phyloP scores from a whole-genome alignment of 2,888 invertebrate species.

The Apamea epomidion region DNA sequence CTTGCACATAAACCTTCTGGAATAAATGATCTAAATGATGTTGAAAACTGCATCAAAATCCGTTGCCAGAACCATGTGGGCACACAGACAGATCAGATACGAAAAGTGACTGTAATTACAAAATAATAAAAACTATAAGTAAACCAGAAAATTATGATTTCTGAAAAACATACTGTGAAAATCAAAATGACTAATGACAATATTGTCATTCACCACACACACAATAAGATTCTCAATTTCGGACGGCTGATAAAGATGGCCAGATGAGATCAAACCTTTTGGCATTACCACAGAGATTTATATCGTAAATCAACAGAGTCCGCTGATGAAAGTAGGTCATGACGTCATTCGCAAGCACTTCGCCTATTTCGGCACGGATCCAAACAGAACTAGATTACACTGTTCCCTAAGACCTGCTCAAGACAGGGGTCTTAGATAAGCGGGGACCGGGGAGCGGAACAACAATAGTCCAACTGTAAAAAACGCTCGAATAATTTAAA shows the following conservation, averaged over 20 bases:
- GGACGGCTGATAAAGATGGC: background rate
- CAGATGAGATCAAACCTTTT: background rate
- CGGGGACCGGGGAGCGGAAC: background rate
- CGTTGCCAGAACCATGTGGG: no score
- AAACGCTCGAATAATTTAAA: no score
- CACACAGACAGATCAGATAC: no score
- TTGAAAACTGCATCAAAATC: no score
- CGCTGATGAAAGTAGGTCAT: background rate
- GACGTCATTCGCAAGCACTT: constrained; percentile 20
- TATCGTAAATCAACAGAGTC: constrained; percentile 17
- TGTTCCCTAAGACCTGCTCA: background rate
- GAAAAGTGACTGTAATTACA: no score
- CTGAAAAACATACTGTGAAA: background rate
- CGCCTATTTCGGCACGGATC: constrained; percentile 30
- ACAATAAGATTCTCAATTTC: background rate
- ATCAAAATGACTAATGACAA: background rate
- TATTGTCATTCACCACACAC: background rate
- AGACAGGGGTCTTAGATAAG: constrained; percentile 15
- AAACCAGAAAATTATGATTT: background rate
- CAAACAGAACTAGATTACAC: constrained; percentile 19
- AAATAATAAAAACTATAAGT: background rate
- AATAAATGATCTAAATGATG: no score
- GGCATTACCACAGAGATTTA: background rate
- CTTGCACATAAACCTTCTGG: background rate
- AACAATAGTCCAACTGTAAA: no score